Evolutionary conservation across 2,797 vertebrate species (phyloP).

Genomic region (Cyprinella venusta): DNA sequence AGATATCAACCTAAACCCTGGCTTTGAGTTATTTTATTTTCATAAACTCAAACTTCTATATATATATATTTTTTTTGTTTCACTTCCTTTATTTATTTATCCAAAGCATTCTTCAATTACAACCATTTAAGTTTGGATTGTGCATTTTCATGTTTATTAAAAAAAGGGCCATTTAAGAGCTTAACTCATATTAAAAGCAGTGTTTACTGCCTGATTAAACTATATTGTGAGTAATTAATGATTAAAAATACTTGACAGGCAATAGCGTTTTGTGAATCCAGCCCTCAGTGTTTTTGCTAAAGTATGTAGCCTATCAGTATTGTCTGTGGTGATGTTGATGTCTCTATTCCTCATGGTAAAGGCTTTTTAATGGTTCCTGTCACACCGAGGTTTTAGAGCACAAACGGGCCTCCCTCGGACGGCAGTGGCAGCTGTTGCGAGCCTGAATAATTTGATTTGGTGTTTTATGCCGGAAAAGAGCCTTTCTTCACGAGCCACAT

Average conservation of each 20-base stretch:
- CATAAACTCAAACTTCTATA: no score
- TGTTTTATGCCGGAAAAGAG: constrained; percentile 80
- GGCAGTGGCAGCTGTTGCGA: constrained; percentile 78
- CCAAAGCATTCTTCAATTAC: no score
- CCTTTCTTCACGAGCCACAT: constrained; percentile 78
- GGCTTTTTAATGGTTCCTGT: constrained; percentile 76
- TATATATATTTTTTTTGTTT: no score
- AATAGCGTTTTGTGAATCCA: not conserved
- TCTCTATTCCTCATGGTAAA: constrained; percentile 69
- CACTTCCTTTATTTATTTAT: no score
- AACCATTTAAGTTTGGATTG: no score
- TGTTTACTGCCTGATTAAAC: not conserved
- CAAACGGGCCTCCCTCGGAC: constrained; percentile 67
- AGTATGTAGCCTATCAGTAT: not conserved
- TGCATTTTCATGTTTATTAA: no score
- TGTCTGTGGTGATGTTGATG: constrained; percentile 59
- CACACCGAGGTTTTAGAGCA: constrained; percentile 77
- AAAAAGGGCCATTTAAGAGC: no score
- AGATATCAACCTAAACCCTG: no score
- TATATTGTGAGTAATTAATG: not conserved
- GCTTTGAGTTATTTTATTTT: no score
- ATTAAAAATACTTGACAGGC: not conserved
- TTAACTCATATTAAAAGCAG: not conserved
- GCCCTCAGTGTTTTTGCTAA: not conserved
- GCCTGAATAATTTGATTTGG: constrained; percentile 82